Conservation (phyloP, 1,140 invertebrate genomes). For the Leptinotarsa defecta region DNA sequence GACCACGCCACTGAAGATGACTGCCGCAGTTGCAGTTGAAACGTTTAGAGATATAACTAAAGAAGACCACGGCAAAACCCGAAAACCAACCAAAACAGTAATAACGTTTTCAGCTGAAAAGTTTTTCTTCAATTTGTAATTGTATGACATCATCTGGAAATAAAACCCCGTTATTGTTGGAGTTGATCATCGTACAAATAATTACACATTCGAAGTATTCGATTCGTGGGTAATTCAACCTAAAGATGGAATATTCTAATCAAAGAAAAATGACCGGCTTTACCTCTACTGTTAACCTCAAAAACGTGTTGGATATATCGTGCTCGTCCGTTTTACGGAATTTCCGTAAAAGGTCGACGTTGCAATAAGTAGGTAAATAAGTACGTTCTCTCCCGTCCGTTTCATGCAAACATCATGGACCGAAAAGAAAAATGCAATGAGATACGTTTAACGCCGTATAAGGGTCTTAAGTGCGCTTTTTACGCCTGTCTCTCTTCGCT, state of each 20-base stretch:
- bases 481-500: neutral
- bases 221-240: neutral
- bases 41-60: too few relatives aligned
- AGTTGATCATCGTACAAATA: too few relatives aligned
- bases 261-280: neutral
- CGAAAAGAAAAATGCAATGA: neutral
- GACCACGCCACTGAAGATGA: too few relatives aligned
- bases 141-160: too few relatives aligned
- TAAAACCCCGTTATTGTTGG: too few relatives aligned
- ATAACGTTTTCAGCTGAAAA: too few relatives aligned
- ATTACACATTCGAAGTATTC: too few relatives aligned
- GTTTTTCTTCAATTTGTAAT: too few relatives aligned
- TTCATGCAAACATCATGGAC: neutral
- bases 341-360: slow-evolving; percentile 5
- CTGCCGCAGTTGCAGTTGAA: too few relatives aligned
- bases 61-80: too few relatives aligned
- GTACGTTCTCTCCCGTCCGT: neutral
- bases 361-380: slow-evolving; percentile 4
- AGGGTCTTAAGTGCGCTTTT: neutral
- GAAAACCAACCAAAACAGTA: too few relatives aligned
- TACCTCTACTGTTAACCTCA: neutral
- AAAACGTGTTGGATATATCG: neutral
- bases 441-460: neutral
- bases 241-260: neutral
- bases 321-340: neutral